Conservation (phyloP, 2,113 vertebrate genomes). For the Platanista minor region DNA sequence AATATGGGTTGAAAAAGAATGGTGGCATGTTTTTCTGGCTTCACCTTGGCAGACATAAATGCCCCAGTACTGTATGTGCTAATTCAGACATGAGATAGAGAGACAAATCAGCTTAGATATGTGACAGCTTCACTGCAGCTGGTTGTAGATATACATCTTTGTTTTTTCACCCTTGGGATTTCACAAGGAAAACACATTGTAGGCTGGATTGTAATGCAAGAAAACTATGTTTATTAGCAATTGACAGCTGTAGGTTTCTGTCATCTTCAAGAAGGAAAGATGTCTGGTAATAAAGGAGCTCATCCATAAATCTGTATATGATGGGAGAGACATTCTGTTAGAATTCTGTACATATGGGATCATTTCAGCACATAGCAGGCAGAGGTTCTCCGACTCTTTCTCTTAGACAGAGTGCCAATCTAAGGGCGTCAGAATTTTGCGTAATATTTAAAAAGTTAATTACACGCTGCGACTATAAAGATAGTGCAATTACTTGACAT, state of each 20-base stretch:
- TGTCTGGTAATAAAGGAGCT: constrained; percentile 16
- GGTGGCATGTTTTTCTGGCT: not conserved
- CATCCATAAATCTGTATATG: constrained; percentile 30
- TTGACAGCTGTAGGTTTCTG: constrained; percentile 59
- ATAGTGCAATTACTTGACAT: not conserved
- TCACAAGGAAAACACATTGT: constrained; percentile 54
- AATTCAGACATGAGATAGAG: constrained; percentile 2
- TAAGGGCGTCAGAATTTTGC: not conserved
- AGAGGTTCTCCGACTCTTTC: not conserved
- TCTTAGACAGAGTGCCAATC: not conserved
- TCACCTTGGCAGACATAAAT: not conserved
- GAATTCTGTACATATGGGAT: not conserved
- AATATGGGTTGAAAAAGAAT: not conserved
- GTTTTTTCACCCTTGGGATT: constrained; percentile 57
- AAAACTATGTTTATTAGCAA: constrained; percentile 51
- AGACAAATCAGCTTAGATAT: not conserved
- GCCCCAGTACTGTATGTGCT: not conserved
- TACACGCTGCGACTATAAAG: not conserved
- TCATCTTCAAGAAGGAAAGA: constrained; percentile 40
- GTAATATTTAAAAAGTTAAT: not conserved
- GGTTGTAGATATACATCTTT: constrained; percentile 48
- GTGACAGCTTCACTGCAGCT: constrained; percentile 67
- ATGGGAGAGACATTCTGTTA: not conserved
- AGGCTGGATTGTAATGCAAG: constrained; percentile 42
- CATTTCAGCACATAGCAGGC: not conserved